Evolutionary conservation across 2,113 vertebrate species (phyloP), one percentile per base, ranked within the genome.

Genomic region (Pyxicephalus adspersus): DNA sequence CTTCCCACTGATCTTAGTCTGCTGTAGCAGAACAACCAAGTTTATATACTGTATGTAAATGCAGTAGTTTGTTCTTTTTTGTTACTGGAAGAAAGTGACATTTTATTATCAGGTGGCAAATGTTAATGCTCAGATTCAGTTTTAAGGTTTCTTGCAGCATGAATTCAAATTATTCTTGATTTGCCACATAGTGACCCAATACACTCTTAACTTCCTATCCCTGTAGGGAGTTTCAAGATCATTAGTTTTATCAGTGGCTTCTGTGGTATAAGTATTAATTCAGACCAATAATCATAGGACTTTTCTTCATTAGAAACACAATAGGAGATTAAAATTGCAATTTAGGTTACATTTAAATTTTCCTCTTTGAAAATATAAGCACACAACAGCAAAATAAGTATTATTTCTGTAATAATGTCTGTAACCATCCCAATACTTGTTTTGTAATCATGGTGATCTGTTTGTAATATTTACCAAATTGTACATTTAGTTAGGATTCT

Each of bases 251-350:
- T 79, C 71, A 45, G 54, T 26, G 2, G 22, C 55, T 38, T 31
- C 64, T 45, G 68, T 31, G 29, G 51, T 67, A 18, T 58, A 31
- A 66, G 58, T 50, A 68, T 68, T 19, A 31, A 31, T 38, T 23
- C 29, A 57, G 50, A 45, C 29, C 29, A 68, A 68, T 26, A 68
- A 50, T 67, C 20, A 57, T 4, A 1, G 0, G 13, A n/a, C 65
- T 63, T 65, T 77, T 77, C 25, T 55, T 64, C 64, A 64, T 78
- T 55, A 66, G 31, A 51, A 55, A 28, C 73, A 76, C 58, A 76
- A 64, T 28, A 23, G 22, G 34, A 76, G 34, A 63, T 76, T 63
- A 51, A 15, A 63, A 76, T 26, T 76, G 31, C 38, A 64, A 64
- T 63, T 60, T 76, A 7, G 9, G 0, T 45, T 63, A 76, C 31